Evolutionary conservation across 1,140 invertebrate genomes (phyloP).

Genomic region (Pseudomyrmex flavicornis): DNA sequence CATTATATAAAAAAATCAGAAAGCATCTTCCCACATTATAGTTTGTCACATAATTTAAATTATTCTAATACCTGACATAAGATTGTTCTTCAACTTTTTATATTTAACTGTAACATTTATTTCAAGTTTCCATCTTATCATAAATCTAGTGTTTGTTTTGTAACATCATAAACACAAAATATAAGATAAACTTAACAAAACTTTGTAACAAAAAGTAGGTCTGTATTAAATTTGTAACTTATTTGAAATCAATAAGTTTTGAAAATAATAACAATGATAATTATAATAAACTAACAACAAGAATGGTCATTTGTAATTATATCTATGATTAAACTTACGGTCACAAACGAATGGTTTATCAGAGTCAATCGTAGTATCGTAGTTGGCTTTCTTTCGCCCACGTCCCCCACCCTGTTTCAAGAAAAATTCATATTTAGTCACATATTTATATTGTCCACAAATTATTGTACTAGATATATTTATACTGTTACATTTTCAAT

Average conservation of each 20-base stretch:
- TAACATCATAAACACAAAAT: slow-evolving; percentile 75
- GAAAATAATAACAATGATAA: slow-evolving; percentile 59
- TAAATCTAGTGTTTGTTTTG: slow-evolving; percentile 72
- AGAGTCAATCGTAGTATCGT: slow-evolving; percentile 88
- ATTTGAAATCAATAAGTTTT: slow-evolving; percentile 70
- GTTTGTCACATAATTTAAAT: slow-evolving; percentile 60
- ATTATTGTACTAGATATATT: background rate
- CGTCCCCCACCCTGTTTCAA: slow-evolving; percentile 87
- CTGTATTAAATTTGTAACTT: slow-evolving; percentile 72
- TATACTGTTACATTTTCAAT: background rate
- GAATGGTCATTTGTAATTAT: slow-evolving; percentile 84
- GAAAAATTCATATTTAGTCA: slow-evolving; percentile 44
- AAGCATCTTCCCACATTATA: slow-evolving; percentile 67
- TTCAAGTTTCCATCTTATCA: slow-evolving; percentile 74
- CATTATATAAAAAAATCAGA: slow-evolving; percentile 55
- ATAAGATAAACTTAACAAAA: slow-evolving; percentile 76
- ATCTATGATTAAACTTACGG: slow-evolving; percentile 91
- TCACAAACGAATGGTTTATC: slow-evolving; percentile 97
- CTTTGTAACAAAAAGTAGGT: slow-evolving; percentile 69
- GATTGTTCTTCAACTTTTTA: slow-evolving; percentile 72
- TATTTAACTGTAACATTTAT: slow-evolving; percentile 74
- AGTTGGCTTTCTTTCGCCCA: slow-evolving; percentile 90
- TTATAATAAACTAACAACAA: slow-evolving; percentile 79
- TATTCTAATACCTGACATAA: slow-evolving; percentile 69
- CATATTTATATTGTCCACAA: background rate